Conservation (phyloP, 2,888 invertebrate species). For the Cataglyphis rosenhaueri region DNA sequence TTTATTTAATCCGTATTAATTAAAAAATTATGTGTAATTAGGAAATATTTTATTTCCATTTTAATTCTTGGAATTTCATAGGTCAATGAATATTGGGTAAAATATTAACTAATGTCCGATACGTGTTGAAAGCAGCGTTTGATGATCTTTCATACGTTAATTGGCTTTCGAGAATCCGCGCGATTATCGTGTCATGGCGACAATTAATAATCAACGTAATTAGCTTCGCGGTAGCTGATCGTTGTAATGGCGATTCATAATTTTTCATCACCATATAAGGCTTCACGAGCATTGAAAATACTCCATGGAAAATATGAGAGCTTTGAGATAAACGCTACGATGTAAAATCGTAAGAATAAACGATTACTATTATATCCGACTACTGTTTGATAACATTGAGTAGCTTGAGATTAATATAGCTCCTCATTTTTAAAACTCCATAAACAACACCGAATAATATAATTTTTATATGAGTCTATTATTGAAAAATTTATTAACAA, state of each 20-base stretch:
- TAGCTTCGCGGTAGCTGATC: slow-evolving; percentile 28
- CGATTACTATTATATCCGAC: neutral
- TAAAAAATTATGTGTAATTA: neutral
- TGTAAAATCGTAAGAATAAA: neutral
- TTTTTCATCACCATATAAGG: neutral
- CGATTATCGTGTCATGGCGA: slow-evolving; percentile 27
- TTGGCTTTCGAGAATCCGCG: slow-evolving; percentile 34
- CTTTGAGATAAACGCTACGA: slow-evolving; percentile 10
- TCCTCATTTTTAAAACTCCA: slow-evolving; percentile 9
- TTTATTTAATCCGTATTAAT: neutral
- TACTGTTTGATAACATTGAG: slow-evolving; percentile 39
- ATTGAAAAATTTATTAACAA: neutral
- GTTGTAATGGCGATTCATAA: slow-evolving; percentile 46
- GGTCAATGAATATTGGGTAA: neutral
- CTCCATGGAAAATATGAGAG: neutral
- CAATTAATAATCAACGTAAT: slow-evolving; percentile 41
- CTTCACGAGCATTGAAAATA: slow-evolving; percentile 1
- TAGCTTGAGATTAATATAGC: slow-evolving; percentile 12
- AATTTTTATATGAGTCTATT: neutral
- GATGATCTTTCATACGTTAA: slow-evolving; percentile 5
- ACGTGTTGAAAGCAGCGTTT: neutral
- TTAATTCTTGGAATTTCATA: neutral
- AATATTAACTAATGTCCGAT: neutral
- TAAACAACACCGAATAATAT: neutral
- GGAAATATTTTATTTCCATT: neutral